phyloP scores from a whole-genome alignment of 1,140 invertebrate species.

The Musca vetustissima region DNA sequence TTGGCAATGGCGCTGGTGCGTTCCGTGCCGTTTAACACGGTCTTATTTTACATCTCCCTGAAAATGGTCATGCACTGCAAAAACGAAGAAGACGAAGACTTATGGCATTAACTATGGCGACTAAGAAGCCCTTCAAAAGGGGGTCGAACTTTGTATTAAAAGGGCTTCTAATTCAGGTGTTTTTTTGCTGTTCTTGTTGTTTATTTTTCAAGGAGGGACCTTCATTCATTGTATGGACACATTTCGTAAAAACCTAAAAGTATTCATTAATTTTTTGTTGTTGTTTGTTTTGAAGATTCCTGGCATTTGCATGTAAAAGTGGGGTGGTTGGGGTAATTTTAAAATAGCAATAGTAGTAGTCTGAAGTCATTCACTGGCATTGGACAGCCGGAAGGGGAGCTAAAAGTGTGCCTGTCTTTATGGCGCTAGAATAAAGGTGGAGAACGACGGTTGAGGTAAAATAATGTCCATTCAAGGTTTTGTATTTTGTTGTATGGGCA shows the following conservation, averaged over 20 bases:
- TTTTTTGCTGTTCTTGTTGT: not conserved
- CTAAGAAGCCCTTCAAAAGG: slow-evolving; percentile 19
- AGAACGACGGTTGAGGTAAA: not conserved
- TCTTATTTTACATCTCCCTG: slow-evolving; percentile 16
- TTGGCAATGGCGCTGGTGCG: not conserved
- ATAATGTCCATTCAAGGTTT: slow-evolving; percentile 19
- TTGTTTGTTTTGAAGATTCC: not conserved
- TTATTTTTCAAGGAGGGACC: not conserved
- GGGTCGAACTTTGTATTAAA: slow-evolving; percentile 16
- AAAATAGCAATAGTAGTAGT: too few species aligned
- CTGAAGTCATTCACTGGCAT: too few species aligned
- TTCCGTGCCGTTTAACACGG: not conserved
- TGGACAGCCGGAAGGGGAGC: too few species aligned
- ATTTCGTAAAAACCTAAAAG: slow-evolving; percentile 4
- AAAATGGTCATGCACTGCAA: not conserved
- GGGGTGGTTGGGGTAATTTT: too few species aligned
- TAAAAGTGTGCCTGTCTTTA: not conserved
- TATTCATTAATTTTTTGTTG: slow-evolving; percentile 22
- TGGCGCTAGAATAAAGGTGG: not conserved
- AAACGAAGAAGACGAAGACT: too few species aligned
- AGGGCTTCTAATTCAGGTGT: slow-evolving; percentile 24
- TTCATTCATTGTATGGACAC: not conserved
- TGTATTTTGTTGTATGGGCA: not conserved
- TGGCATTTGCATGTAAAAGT: too few species aligned
- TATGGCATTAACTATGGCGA: too few species aligned